Evolutionary conservation across 2,888 invertebrate species (phyloP).

Genomic region (Celastrina argiolus): DNA sequence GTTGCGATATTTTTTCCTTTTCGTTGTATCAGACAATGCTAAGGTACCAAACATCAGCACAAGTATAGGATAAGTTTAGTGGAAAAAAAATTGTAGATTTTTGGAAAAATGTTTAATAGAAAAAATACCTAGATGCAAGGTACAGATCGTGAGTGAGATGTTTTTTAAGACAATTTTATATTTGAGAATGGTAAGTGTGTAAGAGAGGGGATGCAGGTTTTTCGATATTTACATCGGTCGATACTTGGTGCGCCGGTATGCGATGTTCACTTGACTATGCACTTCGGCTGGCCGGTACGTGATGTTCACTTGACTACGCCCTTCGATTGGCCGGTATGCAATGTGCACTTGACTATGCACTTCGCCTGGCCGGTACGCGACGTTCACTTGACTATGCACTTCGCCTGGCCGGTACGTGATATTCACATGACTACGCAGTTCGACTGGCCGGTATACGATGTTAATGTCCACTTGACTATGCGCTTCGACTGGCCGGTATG

Average conservation of each 20-base stretch:
- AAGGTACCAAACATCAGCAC: slow-evolving; percentile 62
- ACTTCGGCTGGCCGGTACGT: too few species aligned
- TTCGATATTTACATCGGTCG: slow-evolving; percentile 19
- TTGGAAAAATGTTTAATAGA: slow-evolving; percentile 75
- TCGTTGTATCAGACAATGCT: slow-evolving; percentile 34
- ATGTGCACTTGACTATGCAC: too few species aligned
- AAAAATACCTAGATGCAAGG: slow-evolving; percentile 45
- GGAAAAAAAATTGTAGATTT: slow-evolving; percentile 68
- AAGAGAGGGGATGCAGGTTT: slow-evolving; percentile 33
- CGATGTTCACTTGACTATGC: slow-evolving; percentile 10
- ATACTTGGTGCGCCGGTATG: slow-evolving; percentile 12
- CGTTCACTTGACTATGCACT: too few species aligned
- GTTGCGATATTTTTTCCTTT: slow-evolving; percentile 46
- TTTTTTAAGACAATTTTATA: slow-evolving; percentile 63
- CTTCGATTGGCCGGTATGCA: too few species aligned
- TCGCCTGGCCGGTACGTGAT: too few species aligned
- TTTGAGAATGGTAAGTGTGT: slow-evolving; percentile 46
- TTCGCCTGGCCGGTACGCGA: too few species aligned
- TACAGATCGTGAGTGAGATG: slow-evolving; percentile 60
- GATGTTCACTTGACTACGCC: too few species aligned
- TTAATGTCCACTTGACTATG: too few species aligned
- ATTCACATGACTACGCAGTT: too few species aligned
- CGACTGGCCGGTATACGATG: too few species aligned
- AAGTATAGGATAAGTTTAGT: slow-evolving; percentile 61
- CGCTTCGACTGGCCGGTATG: slow-evolving; percentile 11